Conservation (phyloP, 1,140 invertebrate species). For the Asobara japonica region DNA sequence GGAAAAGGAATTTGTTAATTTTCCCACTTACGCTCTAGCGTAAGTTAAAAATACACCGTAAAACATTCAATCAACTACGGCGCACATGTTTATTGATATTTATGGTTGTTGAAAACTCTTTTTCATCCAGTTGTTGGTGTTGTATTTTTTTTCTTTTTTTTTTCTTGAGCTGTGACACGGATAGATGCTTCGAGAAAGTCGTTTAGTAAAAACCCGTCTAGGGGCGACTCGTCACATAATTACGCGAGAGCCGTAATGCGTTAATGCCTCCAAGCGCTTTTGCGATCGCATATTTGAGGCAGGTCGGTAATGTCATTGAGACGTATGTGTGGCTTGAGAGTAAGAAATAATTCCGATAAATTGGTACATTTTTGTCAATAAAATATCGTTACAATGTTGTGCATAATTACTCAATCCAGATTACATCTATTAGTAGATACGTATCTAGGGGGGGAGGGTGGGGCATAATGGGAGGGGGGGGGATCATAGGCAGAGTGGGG, state of each 20-base stretch:
- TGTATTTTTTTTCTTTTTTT: conserved; percentile 16
- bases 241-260: not conserved
- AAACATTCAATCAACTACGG: not conserved
- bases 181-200: conserved; percentile 12
- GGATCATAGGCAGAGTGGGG: no score
- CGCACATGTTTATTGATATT: not conserved
- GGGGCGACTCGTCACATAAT: not conserved
- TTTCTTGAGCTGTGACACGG: not conserved
- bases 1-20: no score
- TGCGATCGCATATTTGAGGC: conserved; percentile 45
- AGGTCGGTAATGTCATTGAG: conserved; percentile 53
- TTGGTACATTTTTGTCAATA: not conserved
- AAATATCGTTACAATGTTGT: no score
- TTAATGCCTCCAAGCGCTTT: not conserved
- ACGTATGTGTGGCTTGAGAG: not conserved
- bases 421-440: no score
- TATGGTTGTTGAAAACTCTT: no score
- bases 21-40: no score
- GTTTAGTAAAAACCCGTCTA: not conserved
- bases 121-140: no score
- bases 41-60: no score
- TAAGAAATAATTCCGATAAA: not conserved
- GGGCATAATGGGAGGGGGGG: no score
- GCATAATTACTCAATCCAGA: not conserved
- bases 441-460: no score